Evolutionary conservation across 1,140 invertebrate species (phyloP), one percentile per base, ranked within the genome.

Genomic region (Rhopalosiphum padi): DNA sequence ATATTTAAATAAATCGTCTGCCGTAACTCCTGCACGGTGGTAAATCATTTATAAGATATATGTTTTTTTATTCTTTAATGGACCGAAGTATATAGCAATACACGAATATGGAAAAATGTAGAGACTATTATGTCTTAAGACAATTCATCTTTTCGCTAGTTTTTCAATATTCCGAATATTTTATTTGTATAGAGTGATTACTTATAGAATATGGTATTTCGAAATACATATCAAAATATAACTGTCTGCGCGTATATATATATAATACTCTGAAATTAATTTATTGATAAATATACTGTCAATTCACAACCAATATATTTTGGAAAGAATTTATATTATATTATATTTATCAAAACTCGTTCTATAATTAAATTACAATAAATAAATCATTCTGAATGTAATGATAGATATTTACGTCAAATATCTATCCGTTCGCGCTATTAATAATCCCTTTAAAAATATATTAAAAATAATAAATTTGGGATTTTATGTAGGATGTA

Each of bases 361-460:
- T 77, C 60, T 77, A 77, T 77, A 77, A 77, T 77, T 77, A 77
- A 77, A 77, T 77, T 77, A 77, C n/a, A 77, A 77, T n/a, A 77
- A 77, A 77, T 77, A 77, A 77, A 77, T 77, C 60, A 77, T 77
- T 77, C 30, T n/a, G n/a, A n/a, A 77, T 18, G 60, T 18, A 77
- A 77, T 77, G 60, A 77, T 77, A 77, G 60, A 77, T 77, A 77
- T 77, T n/a, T 35, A 77, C n/a, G n/a, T n/a, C 30, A 77, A 77
- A n/a, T n/a, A 77, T 68, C 30, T 68, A 68, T 77, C 15, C 60
- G n/a, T 77, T 77, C 30, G 2, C 11, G n/a, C 60, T 77, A 77
- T 77, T 77, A 77, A n/a, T 35, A 35, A 77, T 77, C n/a, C 60
- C 30, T 77, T 77, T 77, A 77, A 77, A 51, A n/a, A 77, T 77